phyloP scores from a whole-genome alignment of 2,113 vertebrate genomes.

The Turdus rufiventris region DNA sequence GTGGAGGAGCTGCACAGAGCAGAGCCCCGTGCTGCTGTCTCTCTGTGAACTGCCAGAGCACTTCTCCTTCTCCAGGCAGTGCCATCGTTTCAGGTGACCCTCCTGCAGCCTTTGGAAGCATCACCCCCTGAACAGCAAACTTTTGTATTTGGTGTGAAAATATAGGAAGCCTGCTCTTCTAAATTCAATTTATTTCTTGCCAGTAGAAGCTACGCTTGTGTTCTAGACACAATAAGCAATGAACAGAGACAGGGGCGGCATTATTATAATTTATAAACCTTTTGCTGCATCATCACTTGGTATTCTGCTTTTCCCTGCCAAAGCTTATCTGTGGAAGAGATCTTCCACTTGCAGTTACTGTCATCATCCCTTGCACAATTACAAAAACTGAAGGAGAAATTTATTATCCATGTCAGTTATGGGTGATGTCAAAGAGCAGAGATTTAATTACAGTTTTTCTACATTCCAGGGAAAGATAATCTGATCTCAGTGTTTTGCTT shows the following conservation, averaged over 20 bases:
- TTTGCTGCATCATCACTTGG: background rate
- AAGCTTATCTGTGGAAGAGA: background rate
- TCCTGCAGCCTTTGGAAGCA: background rate
- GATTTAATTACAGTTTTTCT: constrained; percentile 36
- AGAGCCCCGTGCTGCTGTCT: rapidly evolving
- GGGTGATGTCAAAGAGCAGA: background rate
- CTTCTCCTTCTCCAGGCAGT: background rate
- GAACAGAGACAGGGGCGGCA: background rate
- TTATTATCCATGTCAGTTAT: background rate
- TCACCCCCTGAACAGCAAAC: background rate
- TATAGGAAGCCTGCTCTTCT: background rate
- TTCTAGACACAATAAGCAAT: background rate
- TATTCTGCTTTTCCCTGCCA: constrained; percentile 7
- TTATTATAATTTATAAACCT: background rate
- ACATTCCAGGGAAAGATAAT: constrained; percentile 1
- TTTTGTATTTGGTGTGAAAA: background rate
- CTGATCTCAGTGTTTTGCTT: background rate
- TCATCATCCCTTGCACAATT: background rate
- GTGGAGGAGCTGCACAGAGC: background rate
- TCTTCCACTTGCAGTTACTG: background rate
- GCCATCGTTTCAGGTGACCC: background rate
- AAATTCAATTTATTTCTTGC: background rate
- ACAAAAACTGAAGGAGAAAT: background rate
- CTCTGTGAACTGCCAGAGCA: rapidly evolving
- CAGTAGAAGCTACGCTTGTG: background rate